Evolutionary conservation across 2,888 invertebrate species (phyloP).

Genomic region (Cheilosia variabilis): DNA sequence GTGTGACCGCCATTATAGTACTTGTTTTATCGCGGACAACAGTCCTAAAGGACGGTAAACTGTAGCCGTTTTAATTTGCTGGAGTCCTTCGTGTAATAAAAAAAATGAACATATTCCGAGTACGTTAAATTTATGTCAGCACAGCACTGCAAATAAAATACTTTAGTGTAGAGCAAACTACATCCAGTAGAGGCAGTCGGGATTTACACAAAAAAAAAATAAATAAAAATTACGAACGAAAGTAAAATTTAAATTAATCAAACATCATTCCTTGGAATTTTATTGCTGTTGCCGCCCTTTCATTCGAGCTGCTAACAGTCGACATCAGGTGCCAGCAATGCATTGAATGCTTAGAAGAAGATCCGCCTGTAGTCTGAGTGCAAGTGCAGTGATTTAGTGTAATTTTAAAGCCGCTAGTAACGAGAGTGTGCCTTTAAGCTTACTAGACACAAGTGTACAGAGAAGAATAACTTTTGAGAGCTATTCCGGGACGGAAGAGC

Average conservation of each 20-base stretch:
- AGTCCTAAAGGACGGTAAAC: not conserved
- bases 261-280: slow-evolving; percentile 41
- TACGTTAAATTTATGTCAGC: not conserved
- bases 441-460: not conserved
- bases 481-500: not conserved
- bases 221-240: slow-evolving; percentile 17
- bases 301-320: not conserved
- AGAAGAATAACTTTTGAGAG: not conserved
- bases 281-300: slow-evolving; percentile 29
- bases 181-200: not conserved
- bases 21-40: not conserved
- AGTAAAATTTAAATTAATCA: slow-evolving; percentile 60
- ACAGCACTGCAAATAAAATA: not conserved
- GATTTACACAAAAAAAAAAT: not conserved
- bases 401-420: slow-evolving; percentile 20
- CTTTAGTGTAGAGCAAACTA: not conserved
- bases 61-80: not conserved
- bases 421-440: slow-evolving; percentile 19
- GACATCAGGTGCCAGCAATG: not conserved
- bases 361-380: slow-evolving; percentile 20
- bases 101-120: not conserved
- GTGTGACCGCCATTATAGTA: not conserved
- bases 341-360: slow-evolving; percentile 22
- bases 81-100: not conserved
- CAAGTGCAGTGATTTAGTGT: slow-evolving; percentile 38